Evolutionary conservation across 2,113 vertebrate genomes (phyloP).

Genomic region (Platichthys flesus): DNA sequence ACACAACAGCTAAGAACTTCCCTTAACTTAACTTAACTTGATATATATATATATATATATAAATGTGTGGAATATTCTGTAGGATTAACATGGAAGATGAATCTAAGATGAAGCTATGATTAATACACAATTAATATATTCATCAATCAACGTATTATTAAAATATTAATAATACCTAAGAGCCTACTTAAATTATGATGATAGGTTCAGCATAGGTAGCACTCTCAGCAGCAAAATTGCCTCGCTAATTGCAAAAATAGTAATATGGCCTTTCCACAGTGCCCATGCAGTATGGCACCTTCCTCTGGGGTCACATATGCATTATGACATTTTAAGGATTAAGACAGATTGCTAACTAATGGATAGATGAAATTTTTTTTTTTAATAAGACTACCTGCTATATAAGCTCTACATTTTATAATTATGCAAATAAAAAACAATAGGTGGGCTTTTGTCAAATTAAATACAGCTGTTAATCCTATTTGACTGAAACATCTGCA

Average conservation of each 20-base stretch:
- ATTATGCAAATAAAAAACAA: neutral
- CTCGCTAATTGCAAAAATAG: conserved; percentile 1
- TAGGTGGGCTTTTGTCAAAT: neutral
- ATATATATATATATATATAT: neutral
- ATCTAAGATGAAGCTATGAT: neutral
- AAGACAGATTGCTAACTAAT: neutral
- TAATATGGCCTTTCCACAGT: neutral
- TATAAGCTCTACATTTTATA: neutral
- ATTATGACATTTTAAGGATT: neutral
- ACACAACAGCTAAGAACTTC: conserved; percentile 64
- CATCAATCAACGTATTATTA: conserved; percentile 16
- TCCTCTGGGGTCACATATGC: neutral
- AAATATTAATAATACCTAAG: conserved; percentile 27
- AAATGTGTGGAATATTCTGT: conserved; percentile 20
- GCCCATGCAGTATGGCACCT: neutral
- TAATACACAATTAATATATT: conserved; percentile 21
- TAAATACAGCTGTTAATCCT: neutral
- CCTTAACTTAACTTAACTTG: neutral
- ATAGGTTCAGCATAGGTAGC: neutral
- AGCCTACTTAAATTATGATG: conserved; percentile 23
- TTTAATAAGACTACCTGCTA: neutral
- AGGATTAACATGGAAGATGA: conserved; percentile 3
- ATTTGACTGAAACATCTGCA: neutral
- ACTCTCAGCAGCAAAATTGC: neutral
- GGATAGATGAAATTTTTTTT: neutral